Evolutionary conservation across 2,113 vertebrate species (phyloP).

Genomic region (Alethe diademata): DNA sequence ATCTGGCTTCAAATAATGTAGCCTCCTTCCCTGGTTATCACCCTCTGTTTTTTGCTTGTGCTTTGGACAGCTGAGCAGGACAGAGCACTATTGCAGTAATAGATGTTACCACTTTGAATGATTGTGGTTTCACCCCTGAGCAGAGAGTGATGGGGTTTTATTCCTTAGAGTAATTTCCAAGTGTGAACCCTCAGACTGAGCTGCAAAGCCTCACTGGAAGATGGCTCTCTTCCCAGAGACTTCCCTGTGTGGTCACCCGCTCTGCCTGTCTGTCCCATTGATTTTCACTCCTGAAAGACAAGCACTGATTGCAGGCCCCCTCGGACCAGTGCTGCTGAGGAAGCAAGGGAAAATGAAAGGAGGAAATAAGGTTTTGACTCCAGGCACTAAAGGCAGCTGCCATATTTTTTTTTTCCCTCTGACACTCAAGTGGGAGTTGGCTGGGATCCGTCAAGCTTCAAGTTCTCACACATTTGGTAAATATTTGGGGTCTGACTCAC

Average conservation of each 20-base stretch:
- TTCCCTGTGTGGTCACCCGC: rapidly evolving
- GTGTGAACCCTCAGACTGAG: not conserved
- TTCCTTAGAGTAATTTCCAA: not conserved
- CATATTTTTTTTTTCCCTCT: not conserved
- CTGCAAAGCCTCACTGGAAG: not conserved
- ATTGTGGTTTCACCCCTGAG: not conserved
- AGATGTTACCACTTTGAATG: not conserved
- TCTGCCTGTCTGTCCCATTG: not conserved
- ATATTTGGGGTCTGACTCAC: conserved; percentile 43
- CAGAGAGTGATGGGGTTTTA: rapidly evolving
- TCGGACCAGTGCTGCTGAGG: rapidly evolving
- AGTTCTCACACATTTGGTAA: conserved; percentile 21
- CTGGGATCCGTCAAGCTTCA: conserved; percentile 7
- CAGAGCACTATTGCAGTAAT: not conserved
- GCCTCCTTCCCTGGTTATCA: not conserved
- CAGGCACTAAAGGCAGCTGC: not conserved
- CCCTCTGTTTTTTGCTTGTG: not conserved
- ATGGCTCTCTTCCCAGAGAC: not conserved
- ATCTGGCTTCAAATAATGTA: not conserved
- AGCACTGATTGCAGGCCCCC: not conserved
- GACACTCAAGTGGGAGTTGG: not conserved
- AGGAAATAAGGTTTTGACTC: not conserved
- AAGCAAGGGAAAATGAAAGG: not conserved
- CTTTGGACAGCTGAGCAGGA: not conserved
- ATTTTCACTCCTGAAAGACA: not conserved